Evolutionary conservation across 30 jellyfish, hydroid and myxozoan species (phyloP).

Genomic region (Pseudorhiza aurosa): DNA sequence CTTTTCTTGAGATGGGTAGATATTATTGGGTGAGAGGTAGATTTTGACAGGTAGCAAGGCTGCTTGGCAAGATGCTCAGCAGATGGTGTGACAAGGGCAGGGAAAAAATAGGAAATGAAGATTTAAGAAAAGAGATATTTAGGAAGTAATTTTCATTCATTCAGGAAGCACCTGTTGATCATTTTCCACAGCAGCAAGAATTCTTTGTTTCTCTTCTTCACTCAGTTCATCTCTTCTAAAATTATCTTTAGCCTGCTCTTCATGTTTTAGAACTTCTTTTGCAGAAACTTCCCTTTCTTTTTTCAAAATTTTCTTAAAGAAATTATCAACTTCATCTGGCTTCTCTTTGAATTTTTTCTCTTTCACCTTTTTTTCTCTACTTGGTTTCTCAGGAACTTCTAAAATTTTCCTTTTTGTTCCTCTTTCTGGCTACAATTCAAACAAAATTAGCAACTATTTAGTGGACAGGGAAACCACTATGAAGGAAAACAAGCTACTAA

Average conservation of each 20-base stretch:
- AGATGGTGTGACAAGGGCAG: too few relatives aligned
- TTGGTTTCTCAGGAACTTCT: conserved; percentile 65
- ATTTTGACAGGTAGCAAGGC: too few relatives aligned
- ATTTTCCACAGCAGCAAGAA: conserved; percentile 80
- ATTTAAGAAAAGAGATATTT: too few relatives aligned
- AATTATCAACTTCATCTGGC: conserved; percentile 45
- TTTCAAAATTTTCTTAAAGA: conserved; percentile 77
- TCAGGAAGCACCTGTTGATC: conserved; percentile 76
- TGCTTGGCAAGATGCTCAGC: too few relatives aligned
- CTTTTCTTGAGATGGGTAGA: too few relatives aligned
- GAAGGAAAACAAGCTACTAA: too few relatives aligned
- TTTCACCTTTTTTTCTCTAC: conserved; percentile 13
- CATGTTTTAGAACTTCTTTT: neutral
- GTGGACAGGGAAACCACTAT: too few relatives aligned
- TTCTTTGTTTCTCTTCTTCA: conserved; percentile 81
- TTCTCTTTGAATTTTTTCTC: conserved; percentile 40
- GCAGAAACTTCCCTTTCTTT: conserved; percentile 33
- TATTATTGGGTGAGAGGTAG: too few relatives aligned
- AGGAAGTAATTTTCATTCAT: too few relatives aligned
- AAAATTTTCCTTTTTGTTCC: conserved; percentile 78
- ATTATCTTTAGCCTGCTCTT: conserved; percentile 7
- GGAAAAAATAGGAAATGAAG: too few relatives aligned
- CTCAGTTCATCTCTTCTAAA: conserved; percentile 33
- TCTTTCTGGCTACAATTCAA: conserved; percentile 71
- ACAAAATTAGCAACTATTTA: too few relatives aligned